Conservation (phyloP, 1,140 invertebrate genomes). For the Zaprionus davidi region DNA sequence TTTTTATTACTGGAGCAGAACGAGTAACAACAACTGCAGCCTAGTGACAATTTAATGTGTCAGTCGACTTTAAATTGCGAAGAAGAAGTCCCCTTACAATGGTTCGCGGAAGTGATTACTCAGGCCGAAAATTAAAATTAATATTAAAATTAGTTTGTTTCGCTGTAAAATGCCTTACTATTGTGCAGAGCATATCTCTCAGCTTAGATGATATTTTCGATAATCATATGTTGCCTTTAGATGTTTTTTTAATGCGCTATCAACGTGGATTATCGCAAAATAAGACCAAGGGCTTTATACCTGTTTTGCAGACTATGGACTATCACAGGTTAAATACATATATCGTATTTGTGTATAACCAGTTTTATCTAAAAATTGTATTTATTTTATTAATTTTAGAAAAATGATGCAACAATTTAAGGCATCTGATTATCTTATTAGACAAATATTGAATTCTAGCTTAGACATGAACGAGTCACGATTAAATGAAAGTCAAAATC, state of each 20-base stretch:
- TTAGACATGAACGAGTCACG: not conserved
- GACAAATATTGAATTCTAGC: conserved; percentile 35
- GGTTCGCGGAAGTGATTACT: not conserved
- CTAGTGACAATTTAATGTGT: not conserved
- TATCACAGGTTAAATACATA: conserved; percentile 33
- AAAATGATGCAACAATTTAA: conserved; percentile 60
- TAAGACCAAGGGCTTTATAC: not conserved
- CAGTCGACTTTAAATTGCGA: not conserved
- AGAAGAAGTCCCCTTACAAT: not conserved
- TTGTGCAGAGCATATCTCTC: conserved; percentile 10
- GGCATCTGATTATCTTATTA: conserved; percentile 45
- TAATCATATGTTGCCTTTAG: conserved; percentile 33
- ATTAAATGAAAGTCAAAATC: conserved; percentile 20
- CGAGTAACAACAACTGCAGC: not conserved
- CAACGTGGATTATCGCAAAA: not conserved
- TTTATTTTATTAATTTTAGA: conserved; percentile 11
- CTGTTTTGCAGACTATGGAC: conserved; percentile 21
- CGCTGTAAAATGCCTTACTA: not conserved
- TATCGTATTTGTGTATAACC: not conserved
- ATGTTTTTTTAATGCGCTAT: conserved; percentile 13
- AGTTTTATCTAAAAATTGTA: not conserved
- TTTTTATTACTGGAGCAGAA: not conserved
- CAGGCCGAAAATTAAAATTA: not conserved
- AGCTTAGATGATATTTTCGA: conserved; percentile 39
- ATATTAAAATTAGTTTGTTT: not conserved